Base-by-base conservation (phyloP, 2,888 invertebrate genomes). In the Seira sanloemensis region DNA sequence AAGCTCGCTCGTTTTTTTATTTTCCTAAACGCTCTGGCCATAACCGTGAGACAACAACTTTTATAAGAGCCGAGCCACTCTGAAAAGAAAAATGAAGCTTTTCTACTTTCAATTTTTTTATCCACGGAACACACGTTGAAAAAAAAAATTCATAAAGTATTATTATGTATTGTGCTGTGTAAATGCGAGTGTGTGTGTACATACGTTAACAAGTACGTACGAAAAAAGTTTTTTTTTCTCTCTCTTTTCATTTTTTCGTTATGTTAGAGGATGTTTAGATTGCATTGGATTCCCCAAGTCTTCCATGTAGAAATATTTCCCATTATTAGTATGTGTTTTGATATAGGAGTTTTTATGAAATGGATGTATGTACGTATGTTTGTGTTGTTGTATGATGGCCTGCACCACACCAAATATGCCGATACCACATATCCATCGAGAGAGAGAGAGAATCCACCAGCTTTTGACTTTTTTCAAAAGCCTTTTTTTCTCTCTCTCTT, bases 51-150 rank as follows among this genome's bases (percentile, higher is more conserved):
- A n/a, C n/a, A n/a, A n/a, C n/a, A n/a, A 12, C 37, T 37, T 37
- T 37, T 37, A 58, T 58, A 7, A 58, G 58, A 58, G 37, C 37
- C 12, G 37, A 37, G 37, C 37, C 5, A 37, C n/a, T n/a, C n/a
- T n/a, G 37, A 37, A 12, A 37, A 37, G 12, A 58, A 58, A 58
- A 58, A 58, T n/a, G 58, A 58, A 58, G 58, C 58, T 4, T 58
- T 58, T 58, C 58, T n/a, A 58, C 58, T 58, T 58, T 58, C 58
- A 58, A 58, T 58, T 58, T 58, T n/a, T n/a, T 58, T 58, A 58
- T 58, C 58, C 58, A 58, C n/a, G n/a, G n/a, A n/a, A n/a, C n/a
- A n/a, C 58, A 58, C 58, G 58, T 58, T 58, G n/a, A 58, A 58
- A 58, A 58, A 58, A 58, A 58, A 58, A 7, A 37, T 37, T 37